phyloP scores from a whole-genome alignment of 2,888 invertebrate species.

The Abrostola tripartita region DNA sequence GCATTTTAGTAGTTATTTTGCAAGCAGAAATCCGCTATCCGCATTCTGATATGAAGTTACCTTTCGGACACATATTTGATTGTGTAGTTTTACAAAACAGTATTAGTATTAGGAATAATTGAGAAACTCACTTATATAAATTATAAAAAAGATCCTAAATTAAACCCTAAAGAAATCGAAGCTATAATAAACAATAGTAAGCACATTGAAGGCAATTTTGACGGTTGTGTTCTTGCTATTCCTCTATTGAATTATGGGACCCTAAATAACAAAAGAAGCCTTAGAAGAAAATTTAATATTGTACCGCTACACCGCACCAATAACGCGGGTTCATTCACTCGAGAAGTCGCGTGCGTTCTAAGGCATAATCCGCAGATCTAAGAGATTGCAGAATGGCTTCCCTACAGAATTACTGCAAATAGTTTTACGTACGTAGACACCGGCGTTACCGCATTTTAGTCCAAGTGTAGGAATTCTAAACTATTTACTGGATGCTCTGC shows the following conservation, averaged over 20 bases:
- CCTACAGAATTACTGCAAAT: conserved; percentile 70
- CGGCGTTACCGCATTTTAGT: not conserved
- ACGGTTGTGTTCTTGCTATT: no score
- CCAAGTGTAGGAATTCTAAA: conserved; percentile 13
- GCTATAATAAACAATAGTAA: no score
- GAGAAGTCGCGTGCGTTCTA: conserved; percentile 51
- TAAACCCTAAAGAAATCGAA: no score
- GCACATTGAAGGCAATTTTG: no score
- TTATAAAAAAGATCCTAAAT: not conserved
- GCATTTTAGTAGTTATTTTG: not conserved
- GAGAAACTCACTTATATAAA: not conserved
- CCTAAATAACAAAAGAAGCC: conserved; percentile 26
- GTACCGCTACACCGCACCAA: conserved; percentile 19
- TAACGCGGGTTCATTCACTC: conserved; percentile 59
- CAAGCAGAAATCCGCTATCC: not conserved
- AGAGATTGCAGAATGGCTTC: conserved; percentile 63
- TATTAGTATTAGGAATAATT: not conserved
- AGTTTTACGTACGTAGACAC: conserved; percentile 55
- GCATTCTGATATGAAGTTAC: not conserved
- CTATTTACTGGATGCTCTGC: conserved; percentile 5
- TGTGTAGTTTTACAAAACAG: no score
- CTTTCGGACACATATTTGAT: not conserved
- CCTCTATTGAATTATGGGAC: not conserved
- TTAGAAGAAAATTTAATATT: conserved; percentile 37
- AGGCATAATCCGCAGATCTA: conserved; percentile 63